Conservation (phyloP, 2,888 invertebrate genomes). For the Pristionchus arcanus region DNA sequence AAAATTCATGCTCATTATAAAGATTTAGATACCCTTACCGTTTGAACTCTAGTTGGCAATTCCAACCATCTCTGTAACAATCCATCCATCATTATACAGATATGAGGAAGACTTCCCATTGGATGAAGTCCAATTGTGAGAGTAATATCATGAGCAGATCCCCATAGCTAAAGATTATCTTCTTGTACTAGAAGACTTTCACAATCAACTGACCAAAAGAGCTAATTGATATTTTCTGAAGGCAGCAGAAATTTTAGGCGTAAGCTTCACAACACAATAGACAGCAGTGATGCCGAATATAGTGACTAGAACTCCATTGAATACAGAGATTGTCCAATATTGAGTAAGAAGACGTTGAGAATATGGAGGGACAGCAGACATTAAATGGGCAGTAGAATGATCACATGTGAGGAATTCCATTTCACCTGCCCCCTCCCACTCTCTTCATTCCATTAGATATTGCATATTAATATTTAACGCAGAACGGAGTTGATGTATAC, state of each 20-base stretch:
- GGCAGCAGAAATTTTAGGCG: neutral
- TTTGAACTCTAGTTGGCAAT: neutral
- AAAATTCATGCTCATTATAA: neutral
- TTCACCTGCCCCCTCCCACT: neutral
- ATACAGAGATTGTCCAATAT: neutral
- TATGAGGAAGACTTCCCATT: constrained; percentile 4
- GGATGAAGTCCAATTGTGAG: neutral
- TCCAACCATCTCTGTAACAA: neutral
- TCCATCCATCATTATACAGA: constrained; percentile 7
- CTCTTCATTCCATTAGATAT: neutral
- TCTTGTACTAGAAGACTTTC: neutral
- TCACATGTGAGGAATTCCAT: neutral
- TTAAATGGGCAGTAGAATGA: neutral
- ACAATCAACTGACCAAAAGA: neutral
- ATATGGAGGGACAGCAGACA: neutral
- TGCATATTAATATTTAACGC: neutral
- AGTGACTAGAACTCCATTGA: neutral
- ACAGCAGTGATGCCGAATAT: neutral
- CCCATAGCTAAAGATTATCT: neutral
- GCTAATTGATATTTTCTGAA: neutral
- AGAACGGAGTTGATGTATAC: neutral
- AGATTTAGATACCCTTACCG: neutral
- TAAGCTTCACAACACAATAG: neutral
- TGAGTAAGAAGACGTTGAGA: neutral
- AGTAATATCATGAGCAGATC: neutral